Conservation (phyloP, 2,113 vertebrate species). For the Ceyx margarethae region DNA sequence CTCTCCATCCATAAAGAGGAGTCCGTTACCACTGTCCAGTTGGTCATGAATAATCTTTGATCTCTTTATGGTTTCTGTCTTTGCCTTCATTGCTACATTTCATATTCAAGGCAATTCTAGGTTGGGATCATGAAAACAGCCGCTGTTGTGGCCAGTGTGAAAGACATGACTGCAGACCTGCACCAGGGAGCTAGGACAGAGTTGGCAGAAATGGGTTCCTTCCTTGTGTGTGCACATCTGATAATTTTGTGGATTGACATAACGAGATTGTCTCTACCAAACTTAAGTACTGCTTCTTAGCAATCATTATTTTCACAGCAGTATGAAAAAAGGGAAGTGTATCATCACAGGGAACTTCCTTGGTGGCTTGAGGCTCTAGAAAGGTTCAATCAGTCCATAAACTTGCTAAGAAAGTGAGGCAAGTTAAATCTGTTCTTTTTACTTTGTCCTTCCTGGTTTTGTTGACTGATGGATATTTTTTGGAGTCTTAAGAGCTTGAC, state of each 20-base stretch:
- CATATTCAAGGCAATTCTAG: background rate
- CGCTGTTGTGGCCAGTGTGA: rapidly evolving
- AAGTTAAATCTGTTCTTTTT: background rate
- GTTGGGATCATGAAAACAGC: background rate
- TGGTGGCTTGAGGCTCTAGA: background rate
- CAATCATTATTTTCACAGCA: background rate
- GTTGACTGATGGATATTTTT: background rate
- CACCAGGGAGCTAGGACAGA: background rate
- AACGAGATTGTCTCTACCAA: background rate
- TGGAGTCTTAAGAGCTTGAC: background rate
- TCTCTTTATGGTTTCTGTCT: background rate
- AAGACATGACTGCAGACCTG: background rate
- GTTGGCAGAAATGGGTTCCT: background rate
- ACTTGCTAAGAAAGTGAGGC: background rate
- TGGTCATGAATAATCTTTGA: background rate
- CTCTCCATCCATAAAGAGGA: background rate
- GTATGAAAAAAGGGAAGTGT: background rate
- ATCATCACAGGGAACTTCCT: background rate
- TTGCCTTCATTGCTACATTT: background rate
- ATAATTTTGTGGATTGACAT: background rate
- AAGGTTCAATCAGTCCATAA: background rate
- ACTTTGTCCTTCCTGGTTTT: background rate
- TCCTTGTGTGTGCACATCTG: background rate
- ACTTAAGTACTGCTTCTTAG: background rate
- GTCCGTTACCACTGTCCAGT: background rate